Conservation (phyloP, 2,797 vertebrate species). For the Syncerus caffer region DNA sequence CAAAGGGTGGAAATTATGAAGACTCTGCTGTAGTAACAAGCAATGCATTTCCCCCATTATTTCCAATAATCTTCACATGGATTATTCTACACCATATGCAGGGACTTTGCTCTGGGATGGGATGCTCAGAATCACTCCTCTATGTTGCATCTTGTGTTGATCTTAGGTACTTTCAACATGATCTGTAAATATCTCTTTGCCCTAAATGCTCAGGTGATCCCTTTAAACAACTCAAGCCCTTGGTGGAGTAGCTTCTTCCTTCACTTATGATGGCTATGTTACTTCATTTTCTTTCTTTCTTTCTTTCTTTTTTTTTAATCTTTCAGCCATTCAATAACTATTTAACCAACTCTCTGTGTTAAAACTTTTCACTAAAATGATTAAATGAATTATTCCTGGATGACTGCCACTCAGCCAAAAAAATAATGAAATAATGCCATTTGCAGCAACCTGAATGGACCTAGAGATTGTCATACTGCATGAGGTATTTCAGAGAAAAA, state of each 20-base stretch:
- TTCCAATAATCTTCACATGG: neutral
- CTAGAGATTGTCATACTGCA: neutral
- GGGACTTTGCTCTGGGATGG: neutral
- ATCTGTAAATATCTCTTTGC: neutral
- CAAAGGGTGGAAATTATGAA: neutral
- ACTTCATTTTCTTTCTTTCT: neutral
- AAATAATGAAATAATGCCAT: neutral
- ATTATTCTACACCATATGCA: neutral
- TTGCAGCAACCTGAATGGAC: neutral
- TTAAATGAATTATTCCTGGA: neutral
- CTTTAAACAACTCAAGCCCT: neutral
- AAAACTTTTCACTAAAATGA: neutral
- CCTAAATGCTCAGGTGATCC: neutral
- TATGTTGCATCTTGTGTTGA: neutral
- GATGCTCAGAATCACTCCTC: neutral
- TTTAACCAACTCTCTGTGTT: neutral
- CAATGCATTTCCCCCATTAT: neutral
- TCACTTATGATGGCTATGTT: neutral
- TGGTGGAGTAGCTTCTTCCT: neutral
- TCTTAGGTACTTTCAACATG: neutral
- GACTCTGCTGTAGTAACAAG: neutral
- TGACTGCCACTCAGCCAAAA: neutral
- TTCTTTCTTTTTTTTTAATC: fast-evolving
- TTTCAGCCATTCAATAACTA: neutral
- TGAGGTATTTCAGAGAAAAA: neutral